Evolutionary conservation across 1,140 invertebrate species (phyloP), one percentile per base, ranked within the genome.

Genomic region (Heliothis virescens): DNA sequence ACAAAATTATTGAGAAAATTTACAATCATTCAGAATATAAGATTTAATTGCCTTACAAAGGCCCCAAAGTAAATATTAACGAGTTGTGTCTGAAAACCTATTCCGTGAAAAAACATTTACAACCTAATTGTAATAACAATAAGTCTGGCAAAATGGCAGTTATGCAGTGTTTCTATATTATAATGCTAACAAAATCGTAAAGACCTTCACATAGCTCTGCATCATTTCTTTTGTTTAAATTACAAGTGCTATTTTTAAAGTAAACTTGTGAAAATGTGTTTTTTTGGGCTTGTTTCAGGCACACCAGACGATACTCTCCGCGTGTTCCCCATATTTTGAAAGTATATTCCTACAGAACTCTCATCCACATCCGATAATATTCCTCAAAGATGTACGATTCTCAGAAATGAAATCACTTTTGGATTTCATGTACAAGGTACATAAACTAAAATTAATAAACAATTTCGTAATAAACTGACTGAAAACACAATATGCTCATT

Each of bases 271-370:
- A 72, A 72, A 73, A 73, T 71, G 15, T 80, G 34, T 80, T 41
- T 41, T 79, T 63, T 67, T 82, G 86, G 74, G 65, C 80, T 92
- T 92, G 83, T 95, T 95, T 84, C 90, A 96, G 96, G 98, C 98
- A 85, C 98, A 99, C 95, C 98, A 98, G 95, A 98, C 98, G 77
- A 98, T 99, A 94, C 95, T 99, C 71, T 98, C 98, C 60, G 98
- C 98, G 83, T 99, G 98, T 95, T 98, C 98, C 95, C 98, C 98
- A 74, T 99, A 99, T 95, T 99, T 99, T 95, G 98, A 99, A 96
- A 97, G 96, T 93, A 97, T 99, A 95, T 98, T 99, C 95, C 96
- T 98, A 86, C 97, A 98, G 95, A 98, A 98, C 94, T 96, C 96
- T 83, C 98, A 98, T 95, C 97, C 98, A 90, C 98, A 99, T 95